Evolutionary conservation across 2,797 vertebrate species (phyloP), one percentile per base, ranked within the genome.

Genomic region (Poecilia gillii): DNA sequence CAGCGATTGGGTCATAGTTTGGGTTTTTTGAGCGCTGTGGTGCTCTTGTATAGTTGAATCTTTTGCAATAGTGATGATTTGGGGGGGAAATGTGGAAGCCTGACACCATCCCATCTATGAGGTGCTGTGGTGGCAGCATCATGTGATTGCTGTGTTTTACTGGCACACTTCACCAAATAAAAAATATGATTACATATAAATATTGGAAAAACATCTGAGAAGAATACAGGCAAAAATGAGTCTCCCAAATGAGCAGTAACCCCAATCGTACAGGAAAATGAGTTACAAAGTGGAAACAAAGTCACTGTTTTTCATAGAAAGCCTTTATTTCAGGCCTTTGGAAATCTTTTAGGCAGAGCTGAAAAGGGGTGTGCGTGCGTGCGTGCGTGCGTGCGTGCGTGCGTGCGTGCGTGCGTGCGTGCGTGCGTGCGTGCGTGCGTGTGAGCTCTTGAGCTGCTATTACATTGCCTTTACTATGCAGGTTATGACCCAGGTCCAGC

Each of bases 401-500:
- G 36, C 0, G 41, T 3, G 6, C 0, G 43, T 43, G 41, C 76
- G 66, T 71, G 79, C 78, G 73, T 68, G 81, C n/a, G 73, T 77
- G 62, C 80, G 66, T 82, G 83, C 75, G 64, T 55, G 33, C 59
- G 51, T 84, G 62, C 77, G 85, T 79, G 66, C 66, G 79, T 81
- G 73, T 55, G 72, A 76, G 55, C 28, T 59, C 13, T 59, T 59
- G 55, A 23, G 76, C 47, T 46, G 28, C 47, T 71, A 16, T 74
- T 75, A 36, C 59, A 36, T 73, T 82, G 72, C 62, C 74, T 74
- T 83, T 71, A 78, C 79, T 77, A 59, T 53, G 71, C 68, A 84
- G 76, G 82, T 83, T 73, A 85, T 90, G 89, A 86, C 85, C 0
- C 31, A 7, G 59, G 33, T 81, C 85, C 77, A 87, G 8, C 20